Base-by-base conservation (phyloP, 2,113 vertebrate species). In the Natator depressus region DNA sequence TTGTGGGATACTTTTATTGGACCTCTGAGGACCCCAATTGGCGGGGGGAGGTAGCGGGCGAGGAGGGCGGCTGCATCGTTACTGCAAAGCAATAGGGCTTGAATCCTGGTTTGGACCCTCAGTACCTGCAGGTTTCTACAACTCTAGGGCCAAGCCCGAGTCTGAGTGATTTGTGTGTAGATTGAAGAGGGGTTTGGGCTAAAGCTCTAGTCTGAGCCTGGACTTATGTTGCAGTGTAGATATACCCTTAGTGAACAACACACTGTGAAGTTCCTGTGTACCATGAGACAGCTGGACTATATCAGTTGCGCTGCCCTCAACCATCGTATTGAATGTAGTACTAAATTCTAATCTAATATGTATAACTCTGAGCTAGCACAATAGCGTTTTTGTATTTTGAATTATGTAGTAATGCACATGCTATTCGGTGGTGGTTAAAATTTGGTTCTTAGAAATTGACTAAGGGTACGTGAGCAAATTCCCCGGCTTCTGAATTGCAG, bases 271-370 rank as follows among this genome's bases (percentile, higher is more conserved):
- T 46, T 78, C 42, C 25, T 24, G 3, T 46, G 72, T 29, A 14
- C 6, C 9, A 12, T 47, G 75, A 47, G 11, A 78, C 46, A 47
- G 11, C 22, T 47, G 24, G 24, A 78, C 47, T 47, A 47, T 42
- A 47, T 47, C 57, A 0, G 0, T 47, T 83, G 3, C 75, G 85
- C 42, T 92, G 53, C 75, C 27, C 4, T 3, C 7, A 50, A 5
- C 0, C 1, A 12, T 53, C 89, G n/a, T n/a, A 81, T 38, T 76
- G 38, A 94, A 47, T 29, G 31, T 47, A 79, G 17, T 46, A 9
- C 89, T 96, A 87, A 65, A 79, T 85, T 46, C 75, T 78, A 72
- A 38, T 78, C 35, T 88, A 24, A 11, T 38, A 54, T 2, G 4
- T 89, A 5, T 0, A 14, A 4, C 47, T 72, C 49, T 62, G 27